Conservation (phyloP, 53 echinoderm and acorn worm species). For the Astropecten irregularis region DNA sequence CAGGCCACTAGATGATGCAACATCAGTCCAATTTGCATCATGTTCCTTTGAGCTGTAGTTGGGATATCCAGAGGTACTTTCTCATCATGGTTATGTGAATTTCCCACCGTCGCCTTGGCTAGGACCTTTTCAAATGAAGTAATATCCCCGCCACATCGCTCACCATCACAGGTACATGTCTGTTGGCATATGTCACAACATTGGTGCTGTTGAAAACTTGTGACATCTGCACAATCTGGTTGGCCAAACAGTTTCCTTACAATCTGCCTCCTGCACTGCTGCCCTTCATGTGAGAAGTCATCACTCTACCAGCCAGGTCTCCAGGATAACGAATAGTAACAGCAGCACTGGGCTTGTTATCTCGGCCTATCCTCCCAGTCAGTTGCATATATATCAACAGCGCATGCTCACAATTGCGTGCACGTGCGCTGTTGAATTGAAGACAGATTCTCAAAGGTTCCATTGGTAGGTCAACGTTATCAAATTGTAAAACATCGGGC, state of each 20-base stretch:
- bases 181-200: constrained; percentile 25
- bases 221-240: not conserved
- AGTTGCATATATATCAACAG: constrained; percentile 48
- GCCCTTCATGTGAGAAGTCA: not conserved
- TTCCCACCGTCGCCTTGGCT: too few species aligned
- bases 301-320: not conserved
- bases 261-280: not conserved
- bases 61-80: too few species aligned
- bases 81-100: too few species aligned
- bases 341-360: constrained; percentile 25
- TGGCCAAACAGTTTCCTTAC: not conserved
- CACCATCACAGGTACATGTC: constrained; percentile 19
- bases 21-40: too few species aligned
- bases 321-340: constrained; percentile 18
- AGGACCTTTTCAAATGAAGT: not conserved
- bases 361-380: constrained; percentile 40
- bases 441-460: too few species aligned
- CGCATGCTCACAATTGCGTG: too few species aligned
- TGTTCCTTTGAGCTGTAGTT: not conserved
- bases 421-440: too few species aligned
- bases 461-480: too few species aligned
- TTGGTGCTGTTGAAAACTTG: not conserved
- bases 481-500: too few species aligned
- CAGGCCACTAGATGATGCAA: too few species aligned
- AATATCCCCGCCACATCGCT: not conserved